Base-by-base conservation (phyloP, 2,888 invertebrate species). In the Terebella lapidaria region DNA sequence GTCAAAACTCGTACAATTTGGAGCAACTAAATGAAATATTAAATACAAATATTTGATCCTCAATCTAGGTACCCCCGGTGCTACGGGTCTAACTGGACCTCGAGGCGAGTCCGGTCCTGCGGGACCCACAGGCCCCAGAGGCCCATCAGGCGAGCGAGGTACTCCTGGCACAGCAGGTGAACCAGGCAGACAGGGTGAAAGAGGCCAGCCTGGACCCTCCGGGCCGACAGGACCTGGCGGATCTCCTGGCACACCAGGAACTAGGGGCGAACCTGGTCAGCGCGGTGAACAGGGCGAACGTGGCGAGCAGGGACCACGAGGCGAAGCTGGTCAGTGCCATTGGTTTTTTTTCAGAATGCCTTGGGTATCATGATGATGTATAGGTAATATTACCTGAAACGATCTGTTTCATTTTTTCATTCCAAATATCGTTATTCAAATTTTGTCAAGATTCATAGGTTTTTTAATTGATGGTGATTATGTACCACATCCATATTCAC, bases 201-300 rank as follows among this genome's bases (percentile, higher is more conserved):
- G 27, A 10, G 53, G 53, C 10, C 53, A 5, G 10, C 26, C 53
- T 10, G 53, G 53, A 25, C 53, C 22, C 29, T 28, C 53, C 5
- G 53, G 53, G 28, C 53, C 53, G 22, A 27, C 53, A 18, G 53
- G 53, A 53, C 53, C 53, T 5, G 4, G 15, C 15, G 53, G 53
- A 25, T 22, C 29, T 4, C 25, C 15, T 15, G 53, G 53, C 25
- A 5, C 53, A 15, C 10, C 5, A 5, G 53, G 53, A 25, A 5
- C 26, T 28, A 5, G 26, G 28, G 53, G 53, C 5, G 27, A 25
- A 27, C 4, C 27, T 28, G 53, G 53, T 18, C 15, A 26, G 15
- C 26, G 27, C 4, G 53, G 53, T 5, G 5, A 26, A 5, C 15
- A 26, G 15, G 53, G 53, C 22, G 27, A 5, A 28, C 10, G 27